Conservation (phyloP, 2,888 invertebrate species). For the Gastracanthus pulcherrimus region DNA sequence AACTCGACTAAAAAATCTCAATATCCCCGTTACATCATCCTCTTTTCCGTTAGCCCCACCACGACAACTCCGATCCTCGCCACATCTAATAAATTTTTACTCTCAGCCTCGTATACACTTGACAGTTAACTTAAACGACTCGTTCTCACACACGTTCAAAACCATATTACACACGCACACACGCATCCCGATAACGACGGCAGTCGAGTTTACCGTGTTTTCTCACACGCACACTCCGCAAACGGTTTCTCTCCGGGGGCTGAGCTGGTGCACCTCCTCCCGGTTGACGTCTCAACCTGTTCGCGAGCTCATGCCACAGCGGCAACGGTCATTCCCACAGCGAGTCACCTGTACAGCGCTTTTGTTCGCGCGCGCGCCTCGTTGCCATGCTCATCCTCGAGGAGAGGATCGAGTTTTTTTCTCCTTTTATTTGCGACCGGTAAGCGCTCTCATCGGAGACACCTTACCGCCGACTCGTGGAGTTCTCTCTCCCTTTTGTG, state of each 20-base stretch:
- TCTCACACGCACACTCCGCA: conserved; percentile 32
- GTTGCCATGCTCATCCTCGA: conserved; percentile 68
- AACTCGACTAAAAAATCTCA: too few species aligned
- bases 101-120: too few species aligned
- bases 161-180: too few species aligned
- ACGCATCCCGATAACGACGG: conserved; percentile 29
- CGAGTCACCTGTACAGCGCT: conserved; percentile 71
- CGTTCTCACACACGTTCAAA: too few species aligned
- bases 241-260: conserved; percentile 50
- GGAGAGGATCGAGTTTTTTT: conserved; percentile 39
- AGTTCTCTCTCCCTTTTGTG: background rate
- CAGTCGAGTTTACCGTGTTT: conserved; percentile 37
- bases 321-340: conserved; percentile 76
- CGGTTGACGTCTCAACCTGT: conserved; percentile 67
- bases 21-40: too few species aligned
- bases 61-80: too few species aligned
- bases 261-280: background rate
- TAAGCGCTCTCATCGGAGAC: conserved; percentile 48
- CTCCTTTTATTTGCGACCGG: conserved; percentile 20
- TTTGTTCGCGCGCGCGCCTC: conserved; percentile 64
- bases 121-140: conserved; percentile 27
- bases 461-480: conserved; percentile 12
- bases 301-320: conserved; percentile 44
- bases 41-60: too few species aligned
- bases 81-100: too few species aligned